These are phyloP conservation scores for Leucophenga montana DNA, from an alignment of 2,888 invertebrate species.

Conservation along the genomic window DNA sequence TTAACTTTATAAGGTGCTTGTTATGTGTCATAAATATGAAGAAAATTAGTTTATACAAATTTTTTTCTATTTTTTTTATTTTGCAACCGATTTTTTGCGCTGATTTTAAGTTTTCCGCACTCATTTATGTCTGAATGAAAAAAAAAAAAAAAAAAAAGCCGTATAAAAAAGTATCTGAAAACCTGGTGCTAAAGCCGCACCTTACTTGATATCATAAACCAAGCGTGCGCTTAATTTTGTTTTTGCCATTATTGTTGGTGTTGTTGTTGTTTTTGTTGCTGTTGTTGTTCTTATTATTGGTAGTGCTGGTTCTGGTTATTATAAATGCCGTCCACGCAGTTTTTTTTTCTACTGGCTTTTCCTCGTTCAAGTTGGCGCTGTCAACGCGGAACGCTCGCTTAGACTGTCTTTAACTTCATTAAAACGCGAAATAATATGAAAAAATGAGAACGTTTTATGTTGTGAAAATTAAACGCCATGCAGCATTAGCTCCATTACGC, in stretches of 20 bases:
- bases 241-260: conserved; percentile 16
- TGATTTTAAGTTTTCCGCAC: conserved; percentile 56
- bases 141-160: too few species aligned
- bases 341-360: conserved; percentile 36
- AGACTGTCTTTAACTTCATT: conserved; percentile 23
- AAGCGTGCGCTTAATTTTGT: conserved; percentile 16
- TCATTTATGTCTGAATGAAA: conserved; percentile 20
- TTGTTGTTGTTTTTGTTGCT: conserved; percentile 19
- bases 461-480: conserved; percentile 42
- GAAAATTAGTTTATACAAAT: too few species aligned
- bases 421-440: conserved; percentile 9
- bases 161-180: not conserved
- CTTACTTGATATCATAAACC: conserved; percentile 50
- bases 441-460: conserved; percentile 34
- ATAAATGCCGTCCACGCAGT: conserved; percentile 71
- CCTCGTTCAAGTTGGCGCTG: conserved; percentile 3
- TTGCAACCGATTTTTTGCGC: conserved; percentile 29
- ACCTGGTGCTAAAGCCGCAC: conserved; percentile 55
- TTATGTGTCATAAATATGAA: too few species aligned
- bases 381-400: conserved; percentile 11
- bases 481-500: conserved; percentile 40
- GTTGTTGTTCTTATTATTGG: not conserved
- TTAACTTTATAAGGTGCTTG: too few species aligned
- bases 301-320: conserved; percentile 49
- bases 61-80: too few species aligned